Evolutionary conservation across 1,140 invertebrate species (phyloP).

Genomic region (Macrocentrus cingulum): DNA sequence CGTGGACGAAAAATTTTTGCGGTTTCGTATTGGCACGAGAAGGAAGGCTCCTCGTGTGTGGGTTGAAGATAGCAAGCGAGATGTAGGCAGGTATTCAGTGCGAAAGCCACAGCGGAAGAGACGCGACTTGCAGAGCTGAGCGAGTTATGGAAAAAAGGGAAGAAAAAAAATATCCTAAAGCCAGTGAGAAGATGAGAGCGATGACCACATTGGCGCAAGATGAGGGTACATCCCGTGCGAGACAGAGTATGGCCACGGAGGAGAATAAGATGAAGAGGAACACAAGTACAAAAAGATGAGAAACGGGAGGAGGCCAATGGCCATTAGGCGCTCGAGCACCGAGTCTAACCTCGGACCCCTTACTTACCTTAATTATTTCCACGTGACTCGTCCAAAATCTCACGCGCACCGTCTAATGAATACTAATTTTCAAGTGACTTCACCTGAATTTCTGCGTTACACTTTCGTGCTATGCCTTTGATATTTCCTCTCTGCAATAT

Average conservation of each 20-base stretch:
- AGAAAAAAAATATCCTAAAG: slow-evolving; percentile 23
- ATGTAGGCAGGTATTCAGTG: slow-evolving; percentile 18
- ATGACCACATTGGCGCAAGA: too few relatives aligned
- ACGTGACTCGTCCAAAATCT: slow-evolving; percentile 56
- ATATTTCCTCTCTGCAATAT: not conserved
- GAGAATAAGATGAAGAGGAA: slow-evolving; percentile 22
- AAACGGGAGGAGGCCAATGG: slow-evolving; percentile 34
- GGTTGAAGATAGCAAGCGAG: slow-evolving; percentile 13
- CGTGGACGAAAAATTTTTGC: slow-evolving; percentile 1
- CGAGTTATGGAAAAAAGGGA: slow-evolving; percentile 11
- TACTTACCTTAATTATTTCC: slow-evolving; percentile 57
- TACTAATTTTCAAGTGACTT: slow-evolving; percentile 43
- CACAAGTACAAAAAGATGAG: slow-evolving; percentile 23
- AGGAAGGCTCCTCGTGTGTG: not conserved
- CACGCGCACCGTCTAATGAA: slow-evolving; percentile 49
- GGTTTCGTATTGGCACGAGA: not conserved
- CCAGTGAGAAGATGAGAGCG: slow-evolving; percentile 25
- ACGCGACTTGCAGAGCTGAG: slow-evolving; percentile 10
- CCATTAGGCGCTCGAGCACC: slow-evolving; percentile 41
- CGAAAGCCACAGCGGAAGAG: slow-evolving; percentile 21
- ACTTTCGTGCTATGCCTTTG: not conserved
- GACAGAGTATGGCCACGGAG: not conserved
- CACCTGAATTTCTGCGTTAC: slow-evolving; percentile 21
- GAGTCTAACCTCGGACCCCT: slow-evolving; percentile 40
- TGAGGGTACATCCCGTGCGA: too few relatives aligned